Evolutionary conservation across 1,140 invertebrate species (phyloP).

Genomic region (Nomia melanderi): DNA sequence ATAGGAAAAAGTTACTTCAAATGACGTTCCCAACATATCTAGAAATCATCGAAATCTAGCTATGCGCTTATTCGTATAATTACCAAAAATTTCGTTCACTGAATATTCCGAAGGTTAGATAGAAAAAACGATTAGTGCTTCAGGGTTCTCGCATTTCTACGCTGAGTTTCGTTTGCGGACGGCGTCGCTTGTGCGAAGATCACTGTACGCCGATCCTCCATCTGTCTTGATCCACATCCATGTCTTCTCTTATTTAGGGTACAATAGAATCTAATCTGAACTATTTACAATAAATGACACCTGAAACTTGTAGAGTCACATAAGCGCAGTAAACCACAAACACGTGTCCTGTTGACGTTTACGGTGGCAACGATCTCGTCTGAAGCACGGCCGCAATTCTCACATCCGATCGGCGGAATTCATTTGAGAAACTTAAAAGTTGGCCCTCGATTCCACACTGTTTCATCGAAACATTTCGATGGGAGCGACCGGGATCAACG

Average conservation of each 20-base stretch:
- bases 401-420: not conserved
- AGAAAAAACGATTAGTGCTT: not conserved
- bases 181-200: constrained; percentile 38
- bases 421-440: not conserved
- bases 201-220: constrained; percentile 36
- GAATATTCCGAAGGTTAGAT: not conserved
- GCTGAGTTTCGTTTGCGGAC: constrained; percentile 34
- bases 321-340: constrained; percentile 63
- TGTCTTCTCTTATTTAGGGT: constrained; percentile 6
- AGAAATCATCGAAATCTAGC: no score
- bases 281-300: constrained; percentile 74
- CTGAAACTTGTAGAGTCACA: constrained; percentile 66
- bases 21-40: no score
- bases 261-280: constrained; percentile 71
- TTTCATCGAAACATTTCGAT: not conserved
- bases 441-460: no score
- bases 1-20: no score
- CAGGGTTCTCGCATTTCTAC: not conserved
- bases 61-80: no score
- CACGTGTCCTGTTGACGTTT: constrained; percentile 17
- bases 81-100: not conserved
- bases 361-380: not conserved
- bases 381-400: not conserved
- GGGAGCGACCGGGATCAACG: not conserved
- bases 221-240: not conserved